Base-by-base conservation (phyloP, 2,113 vertebrate genomes). In the Callipepla californica region DNA sequence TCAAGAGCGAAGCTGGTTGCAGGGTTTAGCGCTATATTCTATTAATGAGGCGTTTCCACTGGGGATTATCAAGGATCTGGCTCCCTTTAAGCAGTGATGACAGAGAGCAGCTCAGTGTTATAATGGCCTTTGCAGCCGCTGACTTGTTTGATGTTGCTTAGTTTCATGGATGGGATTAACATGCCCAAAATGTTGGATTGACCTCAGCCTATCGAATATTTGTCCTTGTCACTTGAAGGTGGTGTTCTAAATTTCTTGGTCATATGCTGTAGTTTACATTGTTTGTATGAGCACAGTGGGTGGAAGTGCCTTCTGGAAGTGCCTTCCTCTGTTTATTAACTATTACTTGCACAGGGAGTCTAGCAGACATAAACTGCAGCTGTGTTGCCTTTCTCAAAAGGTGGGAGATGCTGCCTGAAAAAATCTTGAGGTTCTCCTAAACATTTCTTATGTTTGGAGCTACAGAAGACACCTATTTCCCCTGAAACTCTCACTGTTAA, bases 401-500 rank as follows among this genome's bases (percentile, higher is more conserved):
- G 20, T 77, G n/a, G 40, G n/a, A 82, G 40, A 73, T 45, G 53
- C 34, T 83, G 34, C 69, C 26, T 77, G 40, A 45, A 75, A 91
- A 74, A 34, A 51, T 67, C 42, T 14, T 83, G 38, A 87, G 80
- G 47, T 36, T 91, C 50, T 89, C 32, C 4, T 61, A 45, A 23
- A 53, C 16, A 6, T 70, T 59, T 66, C 80, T 75, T 94, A 72
- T 88, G 90, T 96, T 85, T 75, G 65, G 76, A 89, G 63, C 25
- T 69, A 32, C n/a, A 68, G 69, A 51, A 90, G 83, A 91, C 28
- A 40, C 59, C 77, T 89, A 18, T n/a, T 94, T 87, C 77, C n/a
- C 40, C 34, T 28, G 23, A 16, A 61, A 17, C 55, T 92, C 88
- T 50, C 86, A 50, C 55, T 96, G 65, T 74, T 92, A 61, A 78